Evolutionary conservation across 2,888 invertebrate genomes (phyloP).

Genomic region (Lomographa bimaculata): DNA sequence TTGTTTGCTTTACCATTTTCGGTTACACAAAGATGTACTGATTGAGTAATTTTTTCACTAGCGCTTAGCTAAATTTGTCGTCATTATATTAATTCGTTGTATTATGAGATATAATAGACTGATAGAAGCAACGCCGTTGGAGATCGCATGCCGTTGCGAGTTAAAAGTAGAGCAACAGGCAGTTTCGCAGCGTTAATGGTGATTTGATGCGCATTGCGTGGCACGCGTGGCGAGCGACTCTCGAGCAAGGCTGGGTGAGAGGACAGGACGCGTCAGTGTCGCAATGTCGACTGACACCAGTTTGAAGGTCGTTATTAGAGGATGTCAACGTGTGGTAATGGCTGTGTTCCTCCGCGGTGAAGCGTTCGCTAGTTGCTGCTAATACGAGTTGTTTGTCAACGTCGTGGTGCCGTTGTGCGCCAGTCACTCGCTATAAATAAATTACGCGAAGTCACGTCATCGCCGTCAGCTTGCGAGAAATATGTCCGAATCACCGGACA

Average conservation of each 20-base stretch:
- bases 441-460: conserved; percentile 49
- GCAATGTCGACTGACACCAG: conserved; percentile 39
- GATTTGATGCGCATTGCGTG: conserved; percentile 12
- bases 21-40: too few species aligned
- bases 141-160: not conserved
- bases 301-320: conserved; percentile 51
- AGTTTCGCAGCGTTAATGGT: conserved; percentile 6
- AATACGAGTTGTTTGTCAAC: conserved; percentile 73
- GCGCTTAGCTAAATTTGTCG: too few species aligned
- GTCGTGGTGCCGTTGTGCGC: conserved; percentile 53
- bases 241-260: conserved; percentile 8
- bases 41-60: too few species aligned
- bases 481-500: conserved; percentile 37
- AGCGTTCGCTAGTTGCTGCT: conserved; percentile 38
- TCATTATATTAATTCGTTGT: too few species aligned
- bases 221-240: not conserved
- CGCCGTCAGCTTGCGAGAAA: conserved; percentile 44
- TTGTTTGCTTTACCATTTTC: conserved; percentile 47
- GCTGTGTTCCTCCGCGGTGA: conserved; percentile 48
- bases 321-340: conserved; percentile 51
- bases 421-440: conserved; percentile 67
- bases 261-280: conserved; percentile 25
- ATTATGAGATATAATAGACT: conserved; percentile 1
- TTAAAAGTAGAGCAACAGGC: conserved; percentile 14
- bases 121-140: not conserved